phyloP scores from a whole-genome alignment of 2,113 vertebrate genomes.

The Crocuta crocuta region DNA sequence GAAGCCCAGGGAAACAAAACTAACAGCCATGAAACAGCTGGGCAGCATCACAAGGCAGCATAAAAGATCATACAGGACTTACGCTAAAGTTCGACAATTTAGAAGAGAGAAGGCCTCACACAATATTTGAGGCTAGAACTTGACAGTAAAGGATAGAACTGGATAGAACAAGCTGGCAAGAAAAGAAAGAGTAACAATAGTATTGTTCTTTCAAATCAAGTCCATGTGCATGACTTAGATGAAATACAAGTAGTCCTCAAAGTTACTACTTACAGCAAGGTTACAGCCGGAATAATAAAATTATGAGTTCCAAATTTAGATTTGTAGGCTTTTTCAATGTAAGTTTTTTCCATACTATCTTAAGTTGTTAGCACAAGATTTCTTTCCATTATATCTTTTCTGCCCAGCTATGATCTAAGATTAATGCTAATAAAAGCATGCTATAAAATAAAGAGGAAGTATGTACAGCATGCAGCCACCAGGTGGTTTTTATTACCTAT shows the following conservation, averaged over 20 bases:
- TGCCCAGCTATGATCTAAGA: neutral
- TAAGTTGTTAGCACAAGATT: neutral
- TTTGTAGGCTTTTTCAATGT: neutral
- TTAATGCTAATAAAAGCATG: neutral
- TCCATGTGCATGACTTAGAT: neutral
- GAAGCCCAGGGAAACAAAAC: neutral
- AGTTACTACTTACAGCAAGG: neutral
- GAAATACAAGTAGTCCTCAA: neutral
- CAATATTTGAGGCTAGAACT: neutral
- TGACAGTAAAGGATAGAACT: neutral
- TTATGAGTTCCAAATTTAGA: neutral
- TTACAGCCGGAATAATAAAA: neutral
- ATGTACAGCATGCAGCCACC: neutral
- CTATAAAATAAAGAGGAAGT: neutral
- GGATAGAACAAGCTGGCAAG: neutral
- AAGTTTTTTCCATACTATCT: neutral
- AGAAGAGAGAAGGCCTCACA: neutral
- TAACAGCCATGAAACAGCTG: neutral
- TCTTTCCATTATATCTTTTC: neutral
- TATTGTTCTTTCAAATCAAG: neutral
- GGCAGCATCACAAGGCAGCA: neutral
- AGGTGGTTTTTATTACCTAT: neutral
- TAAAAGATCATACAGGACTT: neutral
- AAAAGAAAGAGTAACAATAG: neutral
- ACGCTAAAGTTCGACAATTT: neutral